A percentile compares a stretch with the other conserved stretches of the same genome.
Conservation (phyloP, 2,797 vertebrate genomes). For the Sciurus vulgaris region DNA sequence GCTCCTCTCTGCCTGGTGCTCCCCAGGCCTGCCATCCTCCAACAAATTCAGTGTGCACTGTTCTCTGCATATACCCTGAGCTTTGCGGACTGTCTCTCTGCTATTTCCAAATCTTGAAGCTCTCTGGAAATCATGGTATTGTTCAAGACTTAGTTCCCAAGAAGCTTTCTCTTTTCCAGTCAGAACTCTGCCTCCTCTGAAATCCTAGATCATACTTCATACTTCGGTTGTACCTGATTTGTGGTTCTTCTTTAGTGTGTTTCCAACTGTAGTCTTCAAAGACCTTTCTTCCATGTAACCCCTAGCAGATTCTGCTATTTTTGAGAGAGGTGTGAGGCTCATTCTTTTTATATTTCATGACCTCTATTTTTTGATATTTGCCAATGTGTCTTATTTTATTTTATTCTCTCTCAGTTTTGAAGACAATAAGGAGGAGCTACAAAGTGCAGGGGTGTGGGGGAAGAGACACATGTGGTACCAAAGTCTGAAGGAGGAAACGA, state of each 20-base stretch:
- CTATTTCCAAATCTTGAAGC: neutral
- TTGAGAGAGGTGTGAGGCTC: neutral
- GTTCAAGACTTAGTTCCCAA: neutral
- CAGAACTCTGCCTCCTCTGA: neutral
- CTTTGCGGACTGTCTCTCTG: neutral
- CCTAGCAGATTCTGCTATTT: neutral
- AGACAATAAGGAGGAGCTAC: neutral
- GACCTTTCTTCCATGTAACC: neutral
- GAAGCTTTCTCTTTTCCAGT: neutral
- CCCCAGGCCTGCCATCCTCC: rapidly evolving
- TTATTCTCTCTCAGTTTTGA: neutral
- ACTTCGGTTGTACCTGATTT: neutral
- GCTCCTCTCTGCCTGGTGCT: neutral
- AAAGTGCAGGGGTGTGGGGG: neutral
- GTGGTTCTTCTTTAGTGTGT: rapidly evolving
- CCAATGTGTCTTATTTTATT: neutral
- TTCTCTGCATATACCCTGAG: neutral
- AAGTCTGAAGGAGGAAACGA: neutral
- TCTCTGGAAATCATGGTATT: neutral
- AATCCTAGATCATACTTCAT: neutral
- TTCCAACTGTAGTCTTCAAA: rapidly evolving
- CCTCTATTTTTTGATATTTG: neutral
- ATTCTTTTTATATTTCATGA: neutral
- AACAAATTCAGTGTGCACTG: neutral
- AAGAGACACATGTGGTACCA: neutral